These are phyloP conservation scores for Zaprionus gabonicus DNA, from an alignment of 1,140 invertebrate species.

Conservation along the genomic window DNA sequence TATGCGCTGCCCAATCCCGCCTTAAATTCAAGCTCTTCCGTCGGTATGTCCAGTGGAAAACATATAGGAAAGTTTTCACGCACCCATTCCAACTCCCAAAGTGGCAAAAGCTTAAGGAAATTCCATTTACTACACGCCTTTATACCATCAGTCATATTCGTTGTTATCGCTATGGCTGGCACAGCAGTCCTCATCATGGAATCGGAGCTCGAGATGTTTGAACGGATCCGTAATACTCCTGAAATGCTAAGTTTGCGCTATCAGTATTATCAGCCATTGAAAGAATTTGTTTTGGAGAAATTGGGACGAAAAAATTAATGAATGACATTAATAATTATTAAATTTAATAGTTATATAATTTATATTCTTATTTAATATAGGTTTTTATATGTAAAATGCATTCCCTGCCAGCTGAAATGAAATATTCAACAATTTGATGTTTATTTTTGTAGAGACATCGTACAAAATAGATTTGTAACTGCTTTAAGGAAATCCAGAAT, in stretches of 20 bases:
- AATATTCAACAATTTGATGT: slow-evolving; percentile 1
- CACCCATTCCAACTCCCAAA: slow-evolving; percentile 43
- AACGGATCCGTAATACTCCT: slow-evolving; percentile 89
- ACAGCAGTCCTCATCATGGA: slow-evolving; percentile 89
- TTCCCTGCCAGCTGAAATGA: not conserved
- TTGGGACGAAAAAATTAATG: slow-evolving; percentile 58
- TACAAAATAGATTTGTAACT: slow-evolving; percentile 1
- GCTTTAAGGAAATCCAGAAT: not conserved
- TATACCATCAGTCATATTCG: slow-evolving; percentile 89
- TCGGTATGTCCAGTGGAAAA: slow-evolving; percentile 38
- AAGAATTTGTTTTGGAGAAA: slow-evolving; percentile 88
- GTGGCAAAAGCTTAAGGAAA: slow-evolving; percentile 80
- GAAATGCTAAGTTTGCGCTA: slow-evolving; percentile 91
- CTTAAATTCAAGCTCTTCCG: slow-evolving; percentile 55
- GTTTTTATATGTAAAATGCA: not conserved
- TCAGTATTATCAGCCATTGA: slow-evolving; percentile 93
- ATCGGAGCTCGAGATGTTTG: slow-evolving; percentile 90
- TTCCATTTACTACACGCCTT: slow-evolving; percentile 89
- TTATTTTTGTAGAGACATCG: not conserved
- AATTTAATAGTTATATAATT: slow-evolving; percentile 6
- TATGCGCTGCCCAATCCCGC: slow-evolving; percentile 68
- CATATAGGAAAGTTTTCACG: slow-evolving; percentile 43
- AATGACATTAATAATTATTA: not conserved
- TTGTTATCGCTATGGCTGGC: slow-evolving; percentile 88
- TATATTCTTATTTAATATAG: not conserved